Percentiles rank a stretch among this genome's conserved stretches.
phyloP scores from a whole-genome alignment of 2,113 vertebrate genomes.

The Microtus richardsoni region DNA sequence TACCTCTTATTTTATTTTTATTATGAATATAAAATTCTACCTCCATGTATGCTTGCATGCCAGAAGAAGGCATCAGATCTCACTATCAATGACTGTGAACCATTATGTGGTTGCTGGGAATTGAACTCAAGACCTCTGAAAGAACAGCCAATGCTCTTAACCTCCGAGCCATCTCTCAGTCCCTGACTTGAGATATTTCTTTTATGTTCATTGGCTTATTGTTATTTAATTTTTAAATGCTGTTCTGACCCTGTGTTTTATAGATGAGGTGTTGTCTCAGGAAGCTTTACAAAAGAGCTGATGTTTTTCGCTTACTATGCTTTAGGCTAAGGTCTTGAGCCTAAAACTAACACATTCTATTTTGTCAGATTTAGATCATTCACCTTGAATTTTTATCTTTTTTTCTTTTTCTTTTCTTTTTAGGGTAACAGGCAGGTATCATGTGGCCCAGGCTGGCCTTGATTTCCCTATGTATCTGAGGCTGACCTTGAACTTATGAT shows the following conservation, averaged over 20 bases:
- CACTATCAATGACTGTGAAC: no score
- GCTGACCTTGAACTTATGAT: not conserved
- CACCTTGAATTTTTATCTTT: not conserved
- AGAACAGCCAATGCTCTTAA: no score
- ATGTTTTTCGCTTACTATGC: not conserved
- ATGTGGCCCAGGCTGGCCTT: not conserved
- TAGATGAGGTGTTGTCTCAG: not conserved
- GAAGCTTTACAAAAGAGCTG: not conserved
- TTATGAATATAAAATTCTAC: no score
- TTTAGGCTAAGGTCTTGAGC: not conserved
- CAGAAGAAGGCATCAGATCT: no score
- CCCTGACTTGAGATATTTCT: not conserved
- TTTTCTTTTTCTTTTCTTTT: not conserved
- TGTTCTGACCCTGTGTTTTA: not conserved
- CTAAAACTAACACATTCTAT: not conserved
- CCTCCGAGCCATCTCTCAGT: no score
- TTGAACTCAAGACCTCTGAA: no score
- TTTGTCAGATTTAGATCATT: constrained; percentile 10
- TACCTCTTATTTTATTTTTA: not conserved
- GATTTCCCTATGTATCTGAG: not conserved
- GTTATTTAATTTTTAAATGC: not conserved
- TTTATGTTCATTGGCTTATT: not conserved
- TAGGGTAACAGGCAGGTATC: not conserved
- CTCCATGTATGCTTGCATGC: no score
- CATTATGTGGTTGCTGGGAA: no score